Base-by-base conservation (phyloP, 2,888 invertebrate genomes). In the Scaptomyza cyrtandrae region DNA sequence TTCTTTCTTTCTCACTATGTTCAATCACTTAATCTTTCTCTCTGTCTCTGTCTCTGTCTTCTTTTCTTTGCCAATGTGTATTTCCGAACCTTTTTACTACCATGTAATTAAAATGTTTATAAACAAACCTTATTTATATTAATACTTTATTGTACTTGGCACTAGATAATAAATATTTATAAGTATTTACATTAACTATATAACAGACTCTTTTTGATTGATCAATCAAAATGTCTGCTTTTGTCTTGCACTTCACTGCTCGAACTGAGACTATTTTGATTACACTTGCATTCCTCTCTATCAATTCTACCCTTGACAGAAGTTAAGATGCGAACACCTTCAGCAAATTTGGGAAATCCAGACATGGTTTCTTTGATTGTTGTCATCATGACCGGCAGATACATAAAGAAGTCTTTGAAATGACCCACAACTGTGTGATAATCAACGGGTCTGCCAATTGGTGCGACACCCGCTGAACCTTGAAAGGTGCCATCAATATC, bases 321-420 rank as follows among this genome's bases (percentile, higher is more conserved):
- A 9, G 90, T 80, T 27, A 90, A 50, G 11, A 90, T 89, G 9
- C 88, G 81, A 39, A 91, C 53, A 6, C 91, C 88, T 45, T 91
- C 91, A 0, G 89, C 86, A 11, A 90, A 78, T 68, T 90, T 90
- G 3, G 91, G 91, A 53, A 91, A 90, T 3, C 91, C 91, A 0
- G 86, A 71, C 89, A 91, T 90, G 5, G 90, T 90, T 50, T 91
- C 91, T 45, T 84, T 90, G 2, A 91, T 43, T 0, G 91, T 89
- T 9, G 90, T 90, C 89, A 91, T 90, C 86, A 91, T 86, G 2
- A 91, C 91, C 0, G 91, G 91, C 69, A 91, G 45, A 75, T 91
- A 91, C 91, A 91, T 91, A 50, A 91, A 86, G 46, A 91, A 89
- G 54, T 91, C 91, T 56, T 90, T 91, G 52, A 91, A 87, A 50